Evolutionary conservation across 2,888 invertebrate genomes (phyloP).

Genomic region (Lasioglossum lativentre): DNA sequence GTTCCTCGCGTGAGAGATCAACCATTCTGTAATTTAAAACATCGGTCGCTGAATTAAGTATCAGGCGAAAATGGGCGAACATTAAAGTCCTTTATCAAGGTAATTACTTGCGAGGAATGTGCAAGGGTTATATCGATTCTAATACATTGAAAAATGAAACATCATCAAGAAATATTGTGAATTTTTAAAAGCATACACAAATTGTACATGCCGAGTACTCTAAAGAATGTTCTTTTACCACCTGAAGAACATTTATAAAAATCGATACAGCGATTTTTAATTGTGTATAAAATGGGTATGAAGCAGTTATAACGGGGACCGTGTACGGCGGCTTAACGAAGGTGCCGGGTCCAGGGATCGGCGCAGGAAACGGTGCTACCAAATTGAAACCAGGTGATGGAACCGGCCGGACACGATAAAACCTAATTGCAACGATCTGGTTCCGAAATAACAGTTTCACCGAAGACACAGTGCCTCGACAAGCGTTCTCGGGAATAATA

Average conservation of each 20-base stretch:
- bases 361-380: not conserved
- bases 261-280: not conserved
- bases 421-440: slow-evolving; percentile 24
- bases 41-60: not conserved
- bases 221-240: not conserved
- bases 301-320: not conserved
- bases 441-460: slow-evolving; percentile 34
- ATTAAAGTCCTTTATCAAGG: no score
- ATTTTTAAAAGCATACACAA: no score
- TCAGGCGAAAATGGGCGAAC: not conserved
- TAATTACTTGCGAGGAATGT: no score
- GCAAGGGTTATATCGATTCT: not conserved
- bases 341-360: not conserved
- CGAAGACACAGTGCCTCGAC: slow-evolving; percentile 6
- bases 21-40: not conserved
- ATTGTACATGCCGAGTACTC: no score
- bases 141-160: not conserved
- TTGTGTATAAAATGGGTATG: not conserved
- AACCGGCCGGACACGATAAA: slow-evolving; percentile 9
- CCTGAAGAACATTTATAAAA: not conserved
- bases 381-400: slow-evolving; percentile 8
- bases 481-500: slow-evolving; percentile 47
- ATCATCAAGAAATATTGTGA: not conserved
- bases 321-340: not conserved
- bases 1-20: not conserved